Evolutionary conservation across 53 echinoderm and acorn worm genomes (phyloP).

Genomic region (Mesocentrotus franciscanus): DNA sequence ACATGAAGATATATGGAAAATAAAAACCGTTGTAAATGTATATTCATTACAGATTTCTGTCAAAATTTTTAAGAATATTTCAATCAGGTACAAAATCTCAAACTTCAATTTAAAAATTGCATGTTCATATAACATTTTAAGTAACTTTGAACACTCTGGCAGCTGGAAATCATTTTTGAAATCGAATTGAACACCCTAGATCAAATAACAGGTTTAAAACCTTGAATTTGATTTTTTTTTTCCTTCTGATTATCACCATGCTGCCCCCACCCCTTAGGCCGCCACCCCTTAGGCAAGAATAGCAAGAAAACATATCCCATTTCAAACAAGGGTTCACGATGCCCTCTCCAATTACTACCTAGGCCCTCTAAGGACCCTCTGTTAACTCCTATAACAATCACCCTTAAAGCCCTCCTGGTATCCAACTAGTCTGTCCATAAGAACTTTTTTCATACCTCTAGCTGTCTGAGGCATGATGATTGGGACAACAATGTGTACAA

Average conservation of each 20-base stretch:
- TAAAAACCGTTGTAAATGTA: background rate
- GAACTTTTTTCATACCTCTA: background rate
- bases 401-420: background rate
- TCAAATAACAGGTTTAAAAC: background rate
- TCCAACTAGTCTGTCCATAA: background rate
- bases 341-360: constrained; percentile 23
- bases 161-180: background rate
- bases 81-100: too few species aligned
- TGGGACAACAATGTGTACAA: too few species aligned
- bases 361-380: background rate
- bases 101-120: too few species aligned
- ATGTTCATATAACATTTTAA: background rate
- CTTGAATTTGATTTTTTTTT: constrained; percentile 10
- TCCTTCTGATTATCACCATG: background rate
- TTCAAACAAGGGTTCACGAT: background rate
- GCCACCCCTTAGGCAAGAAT: constrained; percentile 22
- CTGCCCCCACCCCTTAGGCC: background rate
- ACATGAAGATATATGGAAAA: background rate
- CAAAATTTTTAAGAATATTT: too few species aligned
- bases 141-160: background rate
- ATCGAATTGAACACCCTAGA: background rate
- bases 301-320: constrained; percentile 57
- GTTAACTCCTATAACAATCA: constrained; percentile 36
- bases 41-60: background rate
- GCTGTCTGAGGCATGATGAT: too few species aligned